phyloP scores from a whole-genome alignment of 2,888 invertebrate species.

The Nipponacmea schrenckii region DNA sequence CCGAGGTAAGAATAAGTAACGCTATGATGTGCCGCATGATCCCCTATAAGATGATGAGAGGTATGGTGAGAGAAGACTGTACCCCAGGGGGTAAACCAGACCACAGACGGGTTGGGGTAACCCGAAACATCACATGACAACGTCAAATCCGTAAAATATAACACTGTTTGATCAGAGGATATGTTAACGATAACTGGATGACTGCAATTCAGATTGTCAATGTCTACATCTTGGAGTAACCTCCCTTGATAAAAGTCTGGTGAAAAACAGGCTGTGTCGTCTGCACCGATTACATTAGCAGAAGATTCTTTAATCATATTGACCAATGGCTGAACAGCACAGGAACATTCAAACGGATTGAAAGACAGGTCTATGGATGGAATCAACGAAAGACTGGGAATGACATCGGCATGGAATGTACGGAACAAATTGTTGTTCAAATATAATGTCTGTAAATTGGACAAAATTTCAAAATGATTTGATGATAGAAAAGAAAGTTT shows the following conservation, averaged over 20 bases:
- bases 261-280: constrained; percentile 35
- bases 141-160: constrained; percentile 30
- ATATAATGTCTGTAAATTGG: constrained; percentile 37
- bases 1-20: constrained; percentile 17
- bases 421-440: constrained; percentile 42
- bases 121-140: constrained; percentile 45
- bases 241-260: constrained; percentile 31
- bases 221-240: constrained; percentile 31
- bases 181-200: constrained; percentile 34
- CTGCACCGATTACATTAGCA: constrained; percentile 24
- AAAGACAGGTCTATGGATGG: constrained; percentile 32
- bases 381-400: constrained; percentile 29
- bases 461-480: constrained; percentile 32
- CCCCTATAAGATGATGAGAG: constrained; percentile 26
- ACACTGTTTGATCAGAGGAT: constrained; percentile 21
- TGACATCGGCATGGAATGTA: constrained; percentile 18
- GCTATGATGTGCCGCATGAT: constrained; percentile 15
- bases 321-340: constrained; percentile 40
- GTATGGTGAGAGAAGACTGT: constrained; percentile 39
- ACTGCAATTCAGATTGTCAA: constrained; percentile 39
- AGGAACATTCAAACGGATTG: constrained; percentile 60
- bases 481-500: constrained; percentile 37
- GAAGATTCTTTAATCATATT: constrained; percentile 23
- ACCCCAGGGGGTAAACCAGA: constrained; percentile 58
- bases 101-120: constrained; percentile 39